These are phyloP conservation scores for Eulemur coronatus DNA, from an alignment of 2,797 vertebrate species.

Conservation along the genomic window DNA sequence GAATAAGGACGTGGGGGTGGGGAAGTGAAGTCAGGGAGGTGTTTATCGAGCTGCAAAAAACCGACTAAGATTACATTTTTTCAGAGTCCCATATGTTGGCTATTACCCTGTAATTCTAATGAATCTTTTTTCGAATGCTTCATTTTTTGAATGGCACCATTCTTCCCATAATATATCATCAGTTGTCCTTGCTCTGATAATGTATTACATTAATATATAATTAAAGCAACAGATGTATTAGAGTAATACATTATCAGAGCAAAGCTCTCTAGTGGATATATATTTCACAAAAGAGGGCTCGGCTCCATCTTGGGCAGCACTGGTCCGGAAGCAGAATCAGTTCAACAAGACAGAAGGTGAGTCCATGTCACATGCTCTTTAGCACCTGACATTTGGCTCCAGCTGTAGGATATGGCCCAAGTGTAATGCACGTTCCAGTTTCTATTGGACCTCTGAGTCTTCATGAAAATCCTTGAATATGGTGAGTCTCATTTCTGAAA, in stretches of 20 bases:
- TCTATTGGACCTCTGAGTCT: background rate
- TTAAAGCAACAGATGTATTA: slow-evolving; percentile 85
- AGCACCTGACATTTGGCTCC: background rate
- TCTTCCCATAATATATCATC: slow-evolving; percentile 83
- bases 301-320: slow-evolving; percentile 66
- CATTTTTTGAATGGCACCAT: slow-evolving; percentile 83
- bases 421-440: background rate
- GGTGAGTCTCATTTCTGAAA: background rate
- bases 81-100: slow-evolving; percentile 63
- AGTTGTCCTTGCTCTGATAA: slow-evolving; percentile 82
- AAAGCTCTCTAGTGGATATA: slow-evolving; percentile 79
- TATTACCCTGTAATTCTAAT: slow-evolving; percentile 82
- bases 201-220: slow-evolving; percentile 86
- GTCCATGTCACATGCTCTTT: background rate
- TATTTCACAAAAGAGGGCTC: slow-evolving; percentile 79
- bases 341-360: slow-evolving; percentile 68
- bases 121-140: slow-evolving; percentile 76
- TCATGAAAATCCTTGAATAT: background rate
- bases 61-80: slow-evolving; percentile 72
- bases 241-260: slow-evolving; percentile 83
- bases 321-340: slow-evolving; percentile 76
- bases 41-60: slow-evolving; percentile 57
- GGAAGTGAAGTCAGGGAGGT: slow-evolving; percentile 34
- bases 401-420: background rate
- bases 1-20: background rate